A percentile compares a stretch with the other conserved stretches of the same genome.
These are phyloP conservation scores for Kryptopterus vitreolus DNA, from an alignment of 2,797 vertebrate species.

Conservation along the genomic window DNA sequence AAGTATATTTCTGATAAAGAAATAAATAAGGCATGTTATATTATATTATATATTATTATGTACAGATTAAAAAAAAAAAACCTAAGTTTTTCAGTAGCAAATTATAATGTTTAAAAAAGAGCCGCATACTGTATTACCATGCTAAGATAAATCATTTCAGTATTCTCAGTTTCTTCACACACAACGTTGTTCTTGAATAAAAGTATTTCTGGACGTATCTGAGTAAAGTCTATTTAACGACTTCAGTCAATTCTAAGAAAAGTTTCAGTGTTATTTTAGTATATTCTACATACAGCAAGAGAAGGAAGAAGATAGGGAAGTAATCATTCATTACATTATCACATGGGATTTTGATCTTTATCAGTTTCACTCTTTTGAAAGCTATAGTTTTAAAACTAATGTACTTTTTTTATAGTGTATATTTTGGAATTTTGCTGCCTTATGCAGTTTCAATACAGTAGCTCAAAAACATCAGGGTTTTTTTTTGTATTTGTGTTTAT, in stretches of 20 bases:
- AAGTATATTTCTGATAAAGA: neutral
- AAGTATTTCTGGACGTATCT: neutral
- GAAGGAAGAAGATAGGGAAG: neutral
- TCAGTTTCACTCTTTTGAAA: neutral
- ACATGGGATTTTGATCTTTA: neutral
- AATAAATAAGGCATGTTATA: neutral
- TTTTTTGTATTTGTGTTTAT: constrained; percentile 1
- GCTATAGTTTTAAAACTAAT: too few relatives aligned
- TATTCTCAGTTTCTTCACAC: neutral
- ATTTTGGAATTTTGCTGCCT: constrained; percentile 5
- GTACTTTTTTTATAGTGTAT: neutral
- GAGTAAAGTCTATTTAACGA: neutral
- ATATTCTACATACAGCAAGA: neutral
- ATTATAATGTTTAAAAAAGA: neutral
- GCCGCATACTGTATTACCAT: neutral
- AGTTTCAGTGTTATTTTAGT: neutral
- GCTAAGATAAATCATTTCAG: neutral
- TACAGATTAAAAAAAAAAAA: neutral
- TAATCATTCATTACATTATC: neutral
- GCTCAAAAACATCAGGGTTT: neutral
- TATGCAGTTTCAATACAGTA: constrained; percentile 10
- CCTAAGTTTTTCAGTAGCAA: neutral
- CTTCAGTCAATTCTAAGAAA: neutral
- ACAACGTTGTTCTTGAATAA: neutral
- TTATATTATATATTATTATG: neutral